Base-by-base conservation (phyloP, 2,888 invertebrate genomes). In the Pegoplata infirma region DNA sequence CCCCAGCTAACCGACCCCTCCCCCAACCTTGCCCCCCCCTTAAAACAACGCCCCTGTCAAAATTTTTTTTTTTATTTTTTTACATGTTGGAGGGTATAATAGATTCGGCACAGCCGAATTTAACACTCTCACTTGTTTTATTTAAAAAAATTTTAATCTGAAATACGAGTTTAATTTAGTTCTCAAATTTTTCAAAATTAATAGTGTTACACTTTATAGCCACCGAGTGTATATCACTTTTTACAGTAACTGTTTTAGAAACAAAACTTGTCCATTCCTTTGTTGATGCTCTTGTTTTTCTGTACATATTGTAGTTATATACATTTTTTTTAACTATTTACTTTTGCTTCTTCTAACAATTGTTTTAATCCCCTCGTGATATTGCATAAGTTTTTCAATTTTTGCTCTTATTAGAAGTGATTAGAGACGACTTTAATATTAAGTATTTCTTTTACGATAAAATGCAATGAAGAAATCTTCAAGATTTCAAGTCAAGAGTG, bases 311-410 rank as follows among this genome's bases (percentile, higher is more conserved):
- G n/a, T n/a, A n/a, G n/a, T 77, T 67, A 53, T 68, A 69, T 28
- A n/a, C n/a, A 51, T 32, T 32, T 72, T 71, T 59, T 72, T n/a
- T n/a, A n/a, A n/a, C n/a, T n/a, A n/a, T n/a, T n/a, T n/a, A 71
- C 36, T 44, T 28, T n/a, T 16, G 36, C 16, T 19, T 53, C 40
- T 73, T 17, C 53, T 44, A 72, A 68, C 80, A 73, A 76, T 80
- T 80, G 80, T 66, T 83, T 81, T 82, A 82, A 84, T 84, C 85
- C 84, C 84, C 86, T 84, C 83, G 84, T 84, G 86, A 85, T 84
- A 86, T 84, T 83, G 86, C 85, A 87, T 85, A 87, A 87, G 87
- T 87, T 87, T 85, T 87, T 86, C 86, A 86, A 86, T 87, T 85
- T 44, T 86, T 83, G 84, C 85, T 85, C 85, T 87, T 87, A 87